Conservation (phyloP, 2,797 vertebrate genomes). For the Chloroceryle amazona region DNA sequence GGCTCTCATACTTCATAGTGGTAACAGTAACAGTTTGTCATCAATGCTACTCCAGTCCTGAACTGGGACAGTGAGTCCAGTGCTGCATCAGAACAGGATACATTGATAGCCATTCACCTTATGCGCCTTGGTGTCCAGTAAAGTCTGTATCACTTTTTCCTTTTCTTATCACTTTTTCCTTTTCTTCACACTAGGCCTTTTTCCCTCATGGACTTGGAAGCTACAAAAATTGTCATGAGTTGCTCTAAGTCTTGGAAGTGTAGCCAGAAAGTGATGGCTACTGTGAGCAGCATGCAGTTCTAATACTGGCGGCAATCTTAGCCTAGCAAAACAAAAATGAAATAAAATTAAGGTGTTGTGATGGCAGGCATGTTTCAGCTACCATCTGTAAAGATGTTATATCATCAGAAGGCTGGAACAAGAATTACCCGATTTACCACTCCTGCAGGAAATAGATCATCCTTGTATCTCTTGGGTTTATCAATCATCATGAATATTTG, state of each 20-base stretch:
- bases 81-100: not conserved
- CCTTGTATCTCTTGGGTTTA: not conserved
- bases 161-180: not conserved
- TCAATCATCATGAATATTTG: not conserved
- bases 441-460: not conserved
- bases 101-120: not conserved
- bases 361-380: not conserved
- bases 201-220: not conserved
- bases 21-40: not conserved
- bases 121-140: not conserved
- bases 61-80: not conserved
- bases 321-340: not conserved
- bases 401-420: not conserved
- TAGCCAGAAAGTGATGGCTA: accelerated
- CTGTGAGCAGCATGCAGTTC: accelerated
- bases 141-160: not conserved
- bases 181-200: not conserved
- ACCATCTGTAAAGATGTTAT: not conserved
- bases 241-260: not conserved
- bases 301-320: not conserved
- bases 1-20: not conserved
- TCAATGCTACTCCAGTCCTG: not conserved
- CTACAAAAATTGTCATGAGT: not conserved
- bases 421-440: not conserved
- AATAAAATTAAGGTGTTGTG: not conserved